These are phyloP conservation scores for Sweltsa coloradensis DNA, from an alignment of 1,140 invertebrate genomes.

Conservation along the genomic window DNA sequence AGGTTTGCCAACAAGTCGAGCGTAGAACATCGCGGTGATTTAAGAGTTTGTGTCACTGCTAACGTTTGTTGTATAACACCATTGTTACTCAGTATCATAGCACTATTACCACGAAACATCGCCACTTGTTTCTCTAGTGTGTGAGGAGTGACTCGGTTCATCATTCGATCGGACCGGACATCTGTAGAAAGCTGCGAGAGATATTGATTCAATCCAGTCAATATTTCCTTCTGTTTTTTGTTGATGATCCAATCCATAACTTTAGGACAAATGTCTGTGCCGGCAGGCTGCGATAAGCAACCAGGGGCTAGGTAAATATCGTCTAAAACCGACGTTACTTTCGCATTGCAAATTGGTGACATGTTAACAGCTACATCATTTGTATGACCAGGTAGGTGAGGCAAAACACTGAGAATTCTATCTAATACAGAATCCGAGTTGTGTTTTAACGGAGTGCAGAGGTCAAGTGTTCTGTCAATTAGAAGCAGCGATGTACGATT, in stretches of 20 bases:
- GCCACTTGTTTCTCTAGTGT: constrained; percentile 38
- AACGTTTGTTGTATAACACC: constrained; percentile 34
- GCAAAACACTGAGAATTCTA: constrained; percentile 44
- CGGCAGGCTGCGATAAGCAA: constrained; percentile 31
- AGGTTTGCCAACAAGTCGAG: too few relatives aligned
- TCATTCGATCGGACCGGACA: constrained; percentile 25
- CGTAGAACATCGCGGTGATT: constrained; percentile 38
- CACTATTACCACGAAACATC: constrained; percentile 35
- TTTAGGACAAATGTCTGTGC: constrained; percentile 25
- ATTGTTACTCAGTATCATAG: constrained; percentile 8
- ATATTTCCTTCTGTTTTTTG: constrained; percentile 44
- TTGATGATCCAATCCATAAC: constrained; percentile 39
- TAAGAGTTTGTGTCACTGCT: constrained; percentile 41
- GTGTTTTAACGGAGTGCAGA: constrained; percentile 43
- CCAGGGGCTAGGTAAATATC: constrained; percentile 33
- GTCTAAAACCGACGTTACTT: constrained; percentile 29
- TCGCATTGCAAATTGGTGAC: constrained; percentile 40
- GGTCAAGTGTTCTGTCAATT: constrained; percentile 50
- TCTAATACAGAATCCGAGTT: constrained; percentile 48
- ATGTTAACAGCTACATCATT: constrained; percentile 53
- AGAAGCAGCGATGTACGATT: constrained; percentile 47
- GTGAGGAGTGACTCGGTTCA: constrained; percentile 37
- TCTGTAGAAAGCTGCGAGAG: constrained; percentile 32
- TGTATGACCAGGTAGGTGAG: constrained; percentile 45
- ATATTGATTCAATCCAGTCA: constrained; percentile 41